Conservation (phyloP, 1,140 invertebrate genomes). For the Pseudoatta argentina region DNA sequence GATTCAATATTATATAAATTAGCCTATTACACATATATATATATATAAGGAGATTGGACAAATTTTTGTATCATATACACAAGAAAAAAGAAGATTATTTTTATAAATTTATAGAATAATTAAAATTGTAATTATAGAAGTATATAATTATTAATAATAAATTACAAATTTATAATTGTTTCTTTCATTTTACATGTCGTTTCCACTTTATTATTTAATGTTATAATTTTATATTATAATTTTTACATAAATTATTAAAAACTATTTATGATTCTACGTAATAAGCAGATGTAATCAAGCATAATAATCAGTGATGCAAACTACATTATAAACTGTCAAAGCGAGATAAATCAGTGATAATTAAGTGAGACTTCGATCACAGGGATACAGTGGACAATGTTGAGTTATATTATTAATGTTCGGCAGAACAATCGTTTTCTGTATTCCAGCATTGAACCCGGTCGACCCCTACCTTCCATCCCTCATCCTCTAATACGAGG, state of each 20-base stretch:
- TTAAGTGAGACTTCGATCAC: conserved; percentile 58
- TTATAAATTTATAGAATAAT: background rate
- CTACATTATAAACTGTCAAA: conserved; percentile 53
- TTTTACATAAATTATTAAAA: background rate
- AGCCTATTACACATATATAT: background rate
- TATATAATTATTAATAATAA: background rate
- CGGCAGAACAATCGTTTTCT: conserved; percentile 53
- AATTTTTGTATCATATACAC: too few relatives aligned
- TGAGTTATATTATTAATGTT: conserved; percentile 61
- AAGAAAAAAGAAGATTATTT: background rate
- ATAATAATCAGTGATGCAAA: conserved; percentile 51
- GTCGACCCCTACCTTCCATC: background rate
- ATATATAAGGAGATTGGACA: too few relatives aligned
- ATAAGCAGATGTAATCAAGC: conserved; percentile 43
- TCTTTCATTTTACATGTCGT: too few relatives aligned
- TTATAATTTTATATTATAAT: conserved; percentile 3
- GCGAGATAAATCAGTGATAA: conserved; percentile 60
- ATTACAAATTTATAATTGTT: background rate
- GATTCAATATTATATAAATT: conserved; percentile 5
- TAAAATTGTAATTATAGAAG: background rate
- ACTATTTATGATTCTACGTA: conserved; percentile 12
- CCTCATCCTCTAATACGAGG: conserved; percentile 51
- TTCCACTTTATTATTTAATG: background rate
- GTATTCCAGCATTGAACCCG: conserved; percentile 34
- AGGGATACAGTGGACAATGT: conserved; percentile 31